Conservation (phyloP, 2,888 invertebrate species). For the Eupsilia transversa region DNA sequence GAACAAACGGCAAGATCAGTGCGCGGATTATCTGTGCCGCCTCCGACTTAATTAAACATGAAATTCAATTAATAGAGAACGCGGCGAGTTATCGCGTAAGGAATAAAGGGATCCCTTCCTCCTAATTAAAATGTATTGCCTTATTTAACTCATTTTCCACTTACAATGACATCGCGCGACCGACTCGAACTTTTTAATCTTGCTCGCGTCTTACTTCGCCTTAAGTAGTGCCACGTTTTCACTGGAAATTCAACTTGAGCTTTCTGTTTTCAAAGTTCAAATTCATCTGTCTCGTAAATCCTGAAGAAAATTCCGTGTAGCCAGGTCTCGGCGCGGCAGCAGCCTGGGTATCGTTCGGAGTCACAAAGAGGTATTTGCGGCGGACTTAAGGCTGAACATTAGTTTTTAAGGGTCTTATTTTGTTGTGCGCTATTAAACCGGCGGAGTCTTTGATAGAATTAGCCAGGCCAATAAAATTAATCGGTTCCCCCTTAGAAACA, state of each 20-base stretch:
- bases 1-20: constrained; percentile 81
- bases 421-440: constrained; percentile 88
- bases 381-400: constrained; percentile 89
- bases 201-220: constrained; percentile 82
- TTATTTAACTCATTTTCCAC: constrained; percentile 91
- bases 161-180: constrained; percentile 90
- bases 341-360: constrained; percentile 82
- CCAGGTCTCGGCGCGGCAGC: constrained; percentile 80
- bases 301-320: constrained; percentile 80
- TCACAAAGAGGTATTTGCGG: constrained; percentile 90
- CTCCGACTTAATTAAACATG: constrained; percentile 89
- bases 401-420: constrained; percentile 90
- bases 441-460: constrained; percentile 88
- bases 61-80: constrained; percentile 90
- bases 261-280: constrained; percentile 60
- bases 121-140: constrained; percentile 91
- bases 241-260: constrained; percentile 55
- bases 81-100: constrained; percentile 88
- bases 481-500: constrained; percentile 77
- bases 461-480: constrained; percentile 88
- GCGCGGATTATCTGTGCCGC: constrained; percentile 85
- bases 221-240: constrained; percentile 70
- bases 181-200: constrained; percentile 90
- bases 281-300: constrained; percentile 50
- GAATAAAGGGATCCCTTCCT: constrained; percentile 89